Evolutionary conservation across 2,797 vertebrate genomes (phyloP), one percentile per base, ranked within the genome.

Genomic region (Melanotaenia boesemani): DNA sequence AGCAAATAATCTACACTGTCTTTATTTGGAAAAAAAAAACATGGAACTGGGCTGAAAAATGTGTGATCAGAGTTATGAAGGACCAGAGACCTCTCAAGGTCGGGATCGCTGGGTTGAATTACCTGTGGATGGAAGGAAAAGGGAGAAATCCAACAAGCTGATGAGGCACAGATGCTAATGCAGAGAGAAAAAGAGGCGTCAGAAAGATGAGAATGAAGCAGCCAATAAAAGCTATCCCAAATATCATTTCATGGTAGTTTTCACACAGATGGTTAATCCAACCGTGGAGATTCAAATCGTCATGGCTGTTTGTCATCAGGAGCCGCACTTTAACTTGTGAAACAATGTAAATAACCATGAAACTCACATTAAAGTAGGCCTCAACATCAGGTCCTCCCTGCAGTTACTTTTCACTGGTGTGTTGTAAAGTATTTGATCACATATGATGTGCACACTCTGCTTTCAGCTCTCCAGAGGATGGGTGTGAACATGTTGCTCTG

Each of bases 81-180:
- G 26, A 66, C 26, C 3, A 6, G 75, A 77, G 68, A 67, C 75
- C 65, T 66, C 44, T 76, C 46, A 61, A 39, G 4, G 4, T n/a
- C 36, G 44, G 22, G 18, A 34, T 65, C 1, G 2, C 76, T 79
- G 77, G 65, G 55, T 79, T 69, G 61, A 82, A 81, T 81, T 79
- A 78, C 66, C 50, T 56, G 20, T 70, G 24, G 74, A 73, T 83
- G 71, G 63, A 46, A 82, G 74, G 70, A 77, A 82, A 70, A 75
- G 66, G 41, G 59, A 74, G 67, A 55, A 30, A 74, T 69, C 81
- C 68, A 74, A 63, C 65, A 39, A 70, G 56, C 55, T 84, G 76
- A 88, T 85, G 79, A 85, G 76, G 68, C 56, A 24, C 83, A 90
- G 86, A 84, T 85, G 79, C 69, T 62, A 16, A 71, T 52, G 34